Conservation (phyloP, 2,797 vertebrate genomes). For the Muscicapa striata region DNA sequence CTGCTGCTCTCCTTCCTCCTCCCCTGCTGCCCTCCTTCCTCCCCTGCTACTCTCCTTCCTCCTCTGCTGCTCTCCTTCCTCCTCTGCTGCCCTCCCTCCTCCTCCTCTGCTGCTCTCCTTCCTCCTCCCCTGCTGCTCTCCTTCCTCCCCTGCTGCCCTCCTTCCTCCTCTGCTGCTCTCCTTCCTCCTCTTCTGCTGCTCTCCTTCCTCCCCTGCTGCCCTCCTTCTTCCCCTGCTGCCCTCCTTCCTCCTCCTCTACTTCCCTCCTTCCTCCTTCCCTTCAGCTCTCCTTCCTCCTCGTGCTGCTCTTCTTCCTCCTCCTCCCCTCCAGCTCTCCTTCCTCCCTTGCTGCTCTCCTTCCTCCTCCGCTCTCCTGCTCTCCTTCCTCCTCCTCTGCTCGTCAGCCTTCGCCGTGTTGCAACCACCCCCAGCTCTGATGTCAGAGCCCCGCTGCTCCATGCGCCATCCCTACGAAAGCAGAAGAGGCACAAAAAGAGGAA, state of each 20-base stretch:
- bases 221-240: neutral
- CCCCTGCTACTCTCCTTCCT: neutral
- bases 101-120: neutral
- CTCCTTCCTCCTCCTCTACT: neutral
- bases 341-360: neutral
- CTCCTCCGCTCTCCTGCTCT: neutral
- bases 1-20: neutral
- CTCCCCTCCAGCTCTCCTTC: neutral
- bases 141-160: neutral
- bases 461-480: neutral
- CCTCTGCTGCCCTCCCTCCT: neutral
- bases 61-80: neutral
- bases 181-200: too few species aligned
- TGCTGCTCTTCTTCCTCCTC: neutral
- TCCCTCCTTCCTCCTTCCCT: neutral
- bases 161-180: neutral
- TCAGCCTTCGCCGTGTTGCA: neutral
- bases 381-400: neutral
- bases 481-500: slow-evolving; percentile 43
- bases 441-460: neutral
- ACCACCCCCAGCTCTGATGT: slow-evolving; percentile 35
- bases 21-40: neutral
- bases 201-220: too few species aligned
- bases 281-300: too few species aligned
- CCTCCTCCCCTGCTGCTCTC: neutral